Evolutionary conservation across 1,140 invertebrate genomes (phyloP).

Genomic region (fruit fly (Drosophila melanogaster)): DNA sequence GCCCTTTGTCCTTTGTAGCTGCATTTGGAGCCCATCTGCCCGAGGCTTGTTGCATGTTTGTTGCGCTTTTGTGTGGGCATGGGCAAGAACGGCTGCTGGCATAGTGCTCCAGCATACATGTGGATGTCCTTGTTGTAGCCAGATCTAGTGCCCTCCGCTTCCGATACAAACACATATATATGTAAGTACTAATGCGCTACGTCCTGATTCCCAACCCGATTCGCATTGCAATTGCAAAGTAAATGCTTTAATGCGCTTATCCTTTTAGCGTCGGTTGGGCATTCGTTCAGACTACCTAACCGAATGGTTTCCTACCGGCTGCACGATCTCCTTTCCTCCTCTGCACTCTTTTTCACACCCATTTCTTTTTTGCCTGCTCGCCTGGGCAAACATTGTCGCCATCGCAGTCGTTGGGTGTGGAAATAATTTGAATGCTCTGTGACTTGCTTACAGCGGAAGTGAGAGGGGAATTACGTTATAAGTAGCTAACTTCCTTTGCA

Average conservation of each 20-base stretch:
- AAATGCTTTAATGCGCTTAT: constrained; percentile 80
- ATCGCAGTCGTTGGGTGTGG: constrained; percentile 52
- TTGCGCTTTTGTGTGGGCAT: constrained; percentile 73
- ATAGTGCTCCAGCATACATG: constrained; percentile 1
- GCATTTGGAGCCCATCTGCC: constrained; percentile 38
- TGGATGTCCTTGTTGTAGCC: constrained; percentile 47
- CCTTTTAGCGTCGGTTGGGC: constrained; percentile 74
- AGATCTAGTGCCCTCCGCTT: constrained; percentile 49
- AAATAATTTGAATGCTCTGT: constrained; percentile 69
- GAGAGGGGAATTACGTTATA: constrained; percentile 21
- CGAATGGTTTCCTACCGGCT: background rate
- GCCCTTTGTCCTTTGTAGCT: constrained; percentile 55
- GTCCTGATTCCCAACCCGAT: constrained; percentile 24
- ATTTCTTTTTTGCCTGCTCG: constrained; percentile 4
- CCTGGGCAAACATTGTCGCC: constrained; percentile 65
- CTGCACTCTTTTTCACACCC: constrained; percentile 3
- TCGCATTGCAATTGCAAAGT: constrained; percentile 74
- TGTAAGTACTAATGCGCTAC: constrained; percentile 62
- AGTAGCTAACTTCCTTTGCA: constrained; percentile 24
- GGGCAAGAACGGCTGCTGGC: constrained; percentile 36
- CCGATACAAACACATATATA: constrained; percentile 24
- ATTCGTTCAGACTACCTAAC: constrained; percentile 44
- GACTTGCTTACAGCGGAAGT: constrained; percentile 39
- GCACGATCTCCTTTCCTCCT: background rate
- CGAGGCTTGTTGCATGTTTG: constrained; percentile 66